Evolutionary conservation across 2,888 invertebrate species (phyloP), one percentile per base, ranked within the genome.

Genomic region (Sepiola atlantica): DNA sequence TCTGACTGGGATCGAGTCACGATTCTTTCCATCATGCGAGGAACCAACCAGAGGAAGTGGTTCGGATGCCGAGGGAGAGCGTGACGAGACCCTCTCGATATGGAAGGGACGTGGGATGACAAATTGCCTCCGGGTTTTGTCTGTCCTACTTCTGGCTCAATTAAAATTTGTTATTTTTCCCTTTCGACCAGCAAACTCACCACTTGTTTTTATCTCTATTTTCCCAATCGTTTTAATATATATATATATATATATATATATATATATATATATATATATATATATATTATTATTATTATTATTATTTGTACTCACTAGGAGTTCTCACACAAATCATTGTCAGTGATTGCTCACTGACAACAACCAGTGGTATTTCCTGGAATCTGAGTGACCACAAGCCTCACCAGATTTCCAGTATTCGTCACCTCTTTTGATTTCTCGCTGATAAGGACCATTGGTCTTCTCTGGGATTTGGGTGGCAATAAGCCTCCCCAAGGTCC

Each of bases 11-110:
- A 77, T n/a, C 77, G n/a, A 77, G 77, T 77, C 77, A 77, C 77
- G 77, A 77, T 77, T 77, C 77, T 77, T n/a, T n/a, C 77, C 77
- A 77, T 77, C 77, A 77, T 77, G 77, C 32, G n/a, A 77, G n/a
- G n/a, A 77, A 21, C 77, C 77, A 16, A n/a, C n/a, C 77, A 77
- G n/a, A 77, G 32, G n/a, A 77, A 77, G n/a, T 77, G 77, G 77
- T 77, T 77, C 16, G 77, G 77, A 77, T 77, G 77, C 77, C 77
- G 77, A 77, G 77, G 45, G 45, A 77, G 77, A 77, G 77, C 77
- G 77, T 77, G 77, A 77, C 32, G 32, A 32, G 32, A 32, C 77
- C 77, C 32, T 77, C 77, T 77, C 77, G 16, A 77, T 16, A 3
- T 45, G 45, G 45, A 45, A 77, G 16, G 77, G 32, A 77, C n/a